Evolutionary conservation across 2,113 vertebrate genomes (phyloP).

Genomic region (Australoheros scitulus): DNA sequence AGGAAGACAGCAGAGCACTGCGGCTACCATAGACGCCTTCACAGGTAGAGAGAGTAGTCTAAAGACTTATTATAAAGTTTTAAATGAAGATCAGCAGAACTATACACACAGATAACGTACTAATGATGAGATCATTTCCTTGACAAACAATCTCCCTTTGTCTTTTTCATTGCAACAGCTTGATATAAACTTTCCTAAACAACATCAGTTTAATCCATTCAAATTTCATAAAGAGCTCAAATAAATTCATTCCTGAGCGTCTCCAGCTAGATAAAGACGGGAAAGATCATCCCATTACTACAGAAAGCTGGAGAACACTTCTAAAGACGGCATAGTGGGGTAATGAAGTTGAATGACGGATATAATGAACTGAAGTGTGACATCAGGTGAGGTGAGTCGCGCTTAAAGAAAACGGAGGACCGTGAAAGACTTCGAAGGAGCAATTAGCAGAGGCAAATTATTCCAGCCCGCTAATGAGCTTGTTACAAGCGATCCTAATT

Average conservation of each 20-base stretch:
- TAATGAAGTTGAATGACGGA: constrained; percentile 38
- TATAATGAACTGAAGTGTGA: constrained; percentile 42
- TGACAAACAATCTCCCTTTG: background rate
- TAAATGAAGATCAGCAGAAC: background rate
- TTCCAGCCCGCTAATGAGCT: constrained; percentile 63
- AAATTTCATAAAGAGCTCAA: constrained; percentile 17
- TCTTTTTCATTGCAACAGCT: constrained; percentile 12
- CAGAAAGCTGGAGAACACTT: background rate
- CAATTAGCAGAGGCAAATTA: constrained; percentile 61
- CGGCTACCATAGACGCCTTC: constrained; percentile 91
- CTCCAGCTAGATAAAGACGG: constrained; percentile 11
- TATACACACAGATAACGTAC: background rate
- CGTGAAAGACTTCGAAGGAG: constrained; percentile 48
- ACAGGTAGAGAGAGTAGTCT: constrained; percentile 84
- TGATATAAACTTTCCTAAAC: background rate
- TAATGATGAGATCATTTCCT: background rate
- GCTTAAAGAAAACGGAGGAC: constrained; percentile 22
- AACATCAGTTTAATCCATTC: constrained; percentile 21
- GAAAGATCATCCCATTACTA: constrained; percentile 26
- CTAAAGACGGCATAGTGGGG: background rate
- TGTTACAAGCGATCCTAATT: constrained; percentile 52
- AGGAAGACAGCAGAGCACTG: constrained; percentile 92
- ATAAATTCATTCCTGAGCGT: background rate
- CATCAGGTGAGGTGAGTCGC: constrained; percentile 42
- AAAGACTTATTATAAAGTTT: background rate